Evolutionary conservation across 2,797 vertebrate species (phyloP).

Genomic region (Enteromius mattozi): DNA sequence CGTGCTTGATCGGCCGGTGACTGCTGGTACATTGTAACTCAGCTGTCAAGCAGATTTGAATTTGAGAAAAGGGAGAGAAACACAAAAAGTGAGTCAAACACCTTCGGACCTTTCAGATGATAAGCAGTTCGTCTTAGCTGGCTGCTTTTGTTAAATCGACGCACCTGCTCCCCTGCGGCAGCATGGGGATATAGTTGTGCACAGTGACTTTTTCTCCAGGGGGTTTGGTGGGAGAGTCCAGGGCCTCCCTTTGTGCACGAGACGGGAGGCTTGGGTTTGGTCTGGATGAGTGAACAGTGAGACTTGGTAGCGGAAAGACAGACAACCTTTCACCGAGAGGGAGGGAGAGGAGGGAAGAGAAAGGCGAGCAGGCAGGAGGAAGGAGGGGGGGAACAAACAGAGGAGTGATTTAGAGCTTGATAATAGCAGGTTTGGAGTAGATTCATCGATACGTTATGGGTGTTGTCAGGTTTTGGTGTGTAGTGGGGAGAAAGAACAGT

Average conservation of each 20-base stretch:
- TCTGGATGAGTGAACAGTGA: constrained; percentile 38
- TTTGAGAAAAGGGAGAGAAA: constrained; percentile 23
- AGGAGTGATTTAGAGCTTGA: constrained; percentile 33
- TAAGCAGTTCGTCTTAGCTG: constrained; percentile 49
- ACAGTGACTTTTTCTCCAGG: constrained; percentile 46
- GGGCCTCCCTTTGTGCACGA: constrained; percentile 72
- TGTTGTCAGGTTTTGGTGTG: constrained; percentile 33
- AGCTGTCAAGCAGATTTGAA: constrained; percentile 35
- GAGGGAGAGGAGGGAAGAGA: constrained; percentile 59
- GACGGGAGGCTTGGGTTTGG: constrained; percentile 27
- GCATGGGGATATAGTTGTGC: constrained; percentile 26
- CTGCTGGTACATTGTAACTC: constrained; percentile 15
- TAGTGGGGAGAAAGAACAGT: neutral
- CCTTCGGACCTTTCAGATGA: constrained; percentile 63
- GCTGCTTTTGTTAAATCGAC: constrained; percentile 46
- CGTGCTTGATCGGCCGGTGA: constrained; percentile 30
- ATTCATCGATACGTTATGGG: constrained; percentile 34
- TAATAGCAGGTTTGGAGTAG: constrained; percentile 47
- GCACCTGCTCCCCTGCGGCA: constrained; percentile 54
- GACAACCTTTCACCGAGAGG: constrained; percentile 74
- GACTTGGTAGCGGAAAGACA: neutral
- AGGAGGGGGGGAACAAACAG: neutral
- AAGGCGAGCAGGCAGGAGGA: constrained; percentile 1
- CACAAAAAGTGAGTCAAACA: constrained; percentile 54
- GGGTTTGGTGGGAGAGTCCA: constrained; percentile 55